A percentile compares a stretch with the other conserved stretches of the same genome.
These are phyloP conservation scores for Pseudomyrmex gracilis DNA, from an alignment of 1,140 invertebrate genomes.

Conservation along the genomic window DNA sequence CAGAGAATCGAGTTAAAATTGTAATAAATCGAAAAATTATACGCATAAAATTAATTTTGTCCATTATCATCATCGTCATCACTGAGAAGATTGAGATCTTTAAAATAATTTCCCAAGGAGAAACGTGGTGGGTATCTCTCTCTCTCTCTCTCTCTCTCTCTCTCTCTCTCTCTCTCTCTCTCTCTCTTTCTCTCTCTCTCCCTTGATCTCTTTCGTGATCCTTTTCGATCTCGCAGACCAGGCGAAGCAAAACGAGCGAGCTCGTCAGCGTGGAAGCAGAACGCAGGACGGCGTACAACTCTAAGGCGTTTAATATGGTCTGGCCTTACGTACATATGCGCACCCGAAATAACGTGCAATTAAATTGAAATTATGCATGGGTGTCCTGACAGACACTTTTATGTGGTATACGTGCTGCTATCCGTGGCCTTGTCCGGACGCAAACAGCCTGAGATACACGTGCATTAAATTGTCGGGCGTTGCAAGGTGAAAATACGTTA, in stretches of 20 bases:
- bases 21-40: too few species aligned
- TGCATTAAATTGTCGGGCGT: neutral
- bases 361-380: conserved; percentile 81
- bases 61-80: neutral
- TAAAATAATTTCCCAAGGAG: neutral
- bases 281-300: conserved; percentile 74
- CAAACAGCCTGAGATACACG: conserved; percentile 16
- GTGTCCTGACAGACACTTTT: conserved; percentile 52
- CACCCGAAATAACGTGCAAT: conserved; percentile 82
- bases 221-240: conserved; percentile 8
- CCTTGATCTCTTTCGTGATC: neutral
- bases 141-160: too few species aligned
- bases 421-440: neutral
- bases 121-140: too few species aligned
- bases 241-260: conserved; percentile 35
- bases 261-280: conserved; percentile 52
- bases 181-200: too few species aligned
- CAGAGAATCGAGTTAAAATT: too few species aligned
- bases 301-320: conserved; percentile 80
- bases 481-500: neutral
- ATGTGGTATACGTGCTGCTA: conserved; percentile 1
- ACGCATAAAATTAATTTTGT: too few species aligned
- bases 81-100: neutral
- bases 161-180: too few species aligned
- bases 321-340: conserved; percentile 55